Evolutionary conservation across 2,888 invertebrate genomes (phyloP), one percentile per base, ranked within the genome.

Genomic region (Drosophila cracens): DNA sequence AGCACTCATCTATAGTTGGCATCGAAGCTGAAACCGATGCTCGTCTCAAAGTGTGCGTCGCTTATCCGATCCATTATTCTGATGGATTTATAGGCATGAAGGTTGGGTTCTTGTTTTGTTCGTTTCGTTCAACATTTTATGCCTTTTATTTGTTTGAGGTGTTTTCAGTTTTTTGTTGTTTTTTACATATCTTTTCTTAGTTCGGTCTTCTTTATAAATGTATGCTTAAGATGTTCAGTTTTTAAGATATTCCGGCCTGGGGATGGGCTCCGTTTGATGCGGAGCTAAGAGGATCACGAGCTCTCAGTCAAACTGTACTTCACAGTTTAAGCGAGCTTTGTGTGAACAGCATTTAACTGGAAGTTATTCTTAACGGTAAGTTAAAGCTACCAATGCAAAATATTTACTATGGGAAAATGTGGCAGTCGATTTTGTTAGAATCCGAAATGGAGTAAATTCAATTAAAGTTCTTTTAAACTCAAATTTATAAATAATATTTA

Each of bases 21-120:
- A 49, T 57, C 61, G 52, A 60, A 48, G 68, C 66, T 70, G 67
- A 58, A 72, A 56, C 70, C 60, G 56, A 46, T 46, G 48, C 57
- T 76, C 82, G 68, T 67, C 74, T 71, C 48, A 74, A 83, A 86
- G 46, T 81, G 79, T 73, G 66, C 67, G 76, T 76, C 53, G 76
- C 80, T 89, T 91, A 90, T 91, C 87, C 83, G 82, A 89, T 87
- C 89, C 80, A 91, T 90, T 83, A 91, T 81, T 85, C 87, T 81
- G 83, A 82, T 82, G 83, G 80, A 90, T 90, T 90, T 90, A 90
- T 90, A 78, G 90, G 72, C 85, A 79, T 81, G 74, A 70, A 82
- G 85, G 70, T 74, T 75, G 64, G 62, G 49, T 21, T 43, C 81
- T 58, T 61, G 62, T 54, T 64, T 57, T 53, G 49, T 64, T 49